Evolutionary conservation across 2,888 invertebrate genomes (phyloP), one percentile per base, ranked within the genome.

Genomic region (Rotaria sp.): DNA sequence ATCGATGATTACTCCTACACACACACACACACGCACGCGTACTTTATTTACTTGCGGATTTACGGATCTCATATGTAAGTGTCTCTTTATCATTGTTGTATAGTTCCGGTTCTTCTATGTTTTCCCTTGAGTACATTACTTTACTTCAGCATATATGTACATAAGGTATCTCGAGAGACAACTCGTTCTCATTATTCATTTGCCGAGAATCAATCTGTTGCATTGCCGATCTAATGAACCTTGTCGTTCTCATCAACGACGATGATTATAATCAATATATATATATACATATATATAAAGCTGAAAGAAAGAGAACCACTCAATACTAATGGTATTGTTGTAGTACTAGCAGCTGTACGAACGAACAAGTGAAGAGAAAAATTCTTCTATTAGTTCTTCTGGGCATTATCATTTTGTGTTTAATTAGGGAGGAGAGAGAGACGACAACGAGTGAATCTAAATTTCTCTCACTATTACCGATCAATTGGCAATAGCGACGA

Each of bases 201-300:
- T 67, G 67, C 67, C 67, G 35, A 67, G 15, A 67, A 67, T 67
- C 67, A 67, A 67, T 35, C 30, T 67, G 67, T 67, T 67, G 67
- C 67, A 67, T 35, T 35, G 3, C 38, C 67, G 67, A 67, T 35
- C 67, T 67, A 67, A 67, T 67, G 67, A 67, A 67, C 67, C 67
- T 67, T 67, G 67, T 15, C 67, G 35, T 67, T 55, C 67, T 52
- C 52, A 67, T 35, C 67, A 35, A 67, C 67, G 35, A 67, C 21
- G 8, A 67, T 67, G 35, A 35, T 35, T 67, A 67, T 35, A 38
- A 67, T 35, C 35, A 30, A 59, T 57, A 26, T n/a, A 57, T 35
- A 30, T 35, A 67, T 50, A 50, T 50, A n/a, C n/a, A n/a, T 15
- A 57, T 59, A 59, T 35, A 30, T 35, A 67, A 35, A 67, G 21